Evolutionary conservation across 2,797 vertebrate genomes (phyloP), one percentile per base, ranked within the genome.

Genomic region (Masticophis lateralis): DNA sequence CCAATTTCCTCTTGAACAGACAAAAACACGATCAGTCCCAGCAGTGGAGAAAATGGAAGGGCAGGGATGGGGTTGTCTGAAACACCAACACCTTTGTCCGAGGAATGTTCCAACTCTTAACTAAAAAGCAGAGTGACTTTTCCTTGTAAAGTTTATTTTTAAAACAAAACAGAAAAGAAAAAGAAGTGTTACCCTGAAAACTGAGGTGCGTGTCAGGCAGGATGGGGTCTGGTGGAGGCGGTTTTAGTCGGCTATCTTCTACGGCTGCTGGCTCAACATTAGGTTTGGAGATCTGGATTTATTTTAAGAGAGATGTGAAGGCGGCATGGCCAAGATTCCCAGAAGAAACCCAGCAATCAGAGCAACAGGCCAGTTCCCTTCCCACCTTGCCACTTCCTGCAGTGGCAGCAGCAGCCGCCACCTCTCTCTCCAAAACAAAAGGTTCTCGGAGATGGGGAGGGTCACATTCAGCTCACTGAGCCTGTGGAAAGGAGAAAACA

Each of bases 401-500:
- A 86, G 95, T 92, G 32, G 69, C 20, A 47, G 37, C 37, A 25
- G 25, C 13, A 69, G 95, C 92, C 59, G 94, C 95, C 93, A 74
- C 94, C 94, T 89, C 95, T 89, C 95, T 96, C 90, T 94, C 94
- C 94, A 92, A 97, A 96, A 96, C 95, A 86, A 96, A 96, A 94
- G 94, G 95, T 96, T 97, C 96, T 97, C 97, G 97, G 97, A 96
- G 97, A 97, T 96, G 96, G 95, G 97, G 93, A 95, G 95, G 96
- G 97, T 97, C 97, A 97, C 96, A 97, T 97, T 97, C 97, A 97
- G 96, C 97, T 97, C 97, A 97, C 94, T 97, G 97, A 96, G 97
- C 97, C 97, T 97, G 97, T 93, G 28, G 63, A 89, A 95, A 96
- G 93, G 93, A 43, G n/a, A 92, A 88, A 94, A 86, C 66, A 87